Evolutionary conservation across 2,888 invertebrate species (phyloP), one percentile per base, ranked within the genome.

Genomic region (Agrotis ipsilon): DNA sequence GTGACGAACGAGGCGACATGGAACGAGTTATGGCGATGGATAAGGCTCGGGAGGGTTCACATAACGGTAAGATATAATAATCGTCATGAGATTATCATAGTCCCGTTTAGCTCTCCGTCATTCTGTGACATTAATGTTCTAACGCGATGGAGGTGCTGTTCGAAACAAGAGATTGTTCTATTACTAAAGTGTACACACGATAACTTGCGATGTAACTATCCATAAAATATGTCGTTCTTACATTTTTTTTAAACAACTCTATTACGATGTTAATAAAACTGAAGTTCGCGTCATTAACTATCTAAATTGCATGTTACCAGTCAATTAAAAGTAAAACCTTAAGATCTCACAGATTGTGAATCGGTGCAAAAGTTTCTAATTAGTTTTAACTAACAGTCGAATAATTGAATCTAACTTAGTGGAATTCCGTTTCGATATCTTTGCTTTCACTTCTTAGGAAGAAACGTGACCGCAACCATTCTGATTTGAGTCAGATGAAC

Each of bases 21-120:
- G 98, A 98, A 91, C 97, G 98, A 93, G 97, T 97, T 84, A 96
- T 98, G 93, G 98, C 97, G 72, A 97, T 98, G 95, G 98, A 98
- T 92, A 98, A 98, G 96, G 98, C 98, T 81, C 97, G 98, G 92
- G 98, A 98, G 90, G 98, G 98, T 94, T 98, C 98, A 90, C 98
- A 98, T 96, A 98, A 98, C 96, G 98, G 98, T 98, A 96, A 97
- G 96, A 75, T 78, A 92, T 80, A 80, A 79, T 79, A 72, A 72
- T 69, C 43, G 63, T 80, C 68, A 68, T 62, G 67, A 69, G 59
- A 69, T 79, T 59, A 67, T 78, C 58, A 63, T 63, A 78, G 78
- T 68, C 72, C 77, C 76, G 81, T 81, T 80, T 81, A 52, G 60
- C 62, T 67, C 60, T 71, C 16, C 65, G 71, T 71, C 77, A 76